Base-by-base conservation (phyloP, 1,140 invertebrate species). In the Drosophila seguyi region DNA sequence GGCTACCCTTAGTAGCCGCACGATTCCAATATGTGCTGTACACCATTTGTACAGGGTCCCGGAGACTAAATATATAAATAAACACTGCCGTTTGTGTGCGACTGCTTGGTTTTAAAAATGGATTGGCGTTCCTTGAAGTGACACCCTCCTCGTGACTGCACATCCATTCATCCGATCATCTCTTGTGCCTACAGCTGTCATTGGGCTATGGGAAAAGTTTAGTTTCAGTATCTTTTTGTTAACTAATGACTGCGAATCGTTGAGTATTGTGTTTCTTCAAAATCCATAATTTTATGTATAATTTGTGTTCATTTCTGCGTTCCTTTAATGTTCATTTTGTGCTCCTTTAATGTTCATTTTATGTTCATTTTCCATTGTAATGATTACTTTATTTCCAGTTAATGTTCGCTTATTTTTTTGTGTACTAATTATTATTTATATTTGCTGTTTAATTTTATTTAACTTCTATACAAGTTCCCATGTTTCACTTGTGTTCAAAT, bases 51-150 rank as follows among this genome's bases (percentile, higher is more conserved):
- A 3, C 7, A 6, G 31, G 31, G 13, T 53, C 18, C 50, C 18
- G 20, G 20, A 22, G 13, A 22, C 50, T 16, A 53, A 38, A n/a
- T 55, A 38, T 55, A 55, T 55, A 53, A 53, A 53, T 53, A 53
- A 53, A 22, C 50, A 14, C 50, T 4, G 18, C 10, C 50, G 18
- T 6, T 16, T 36, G 50, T 22, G 18, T 36, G 50, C 14, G 52
- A 38, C 34, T 38, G 52, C 14, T 55, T 16, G 14, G 20, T 25
- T 55, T 55, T 55, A 55, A 55, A 55, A 55, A 38, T 55, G 52
- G 34, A 55, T 38, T 55, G 22, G 31, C 31, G 50, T 36, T 53
- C 14, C 34, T 22, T 55, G 31, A 38, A 38, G 31, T 16, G 50
- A 36, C 50, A 53, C 50, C 20, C 50, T 53, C 31, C 31, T 22